These are phyloP conservation scores for Netelia inedita DNA, from an alignment of 2,888 invertebrate genomes.

Conservation along the genomic window DNA sequence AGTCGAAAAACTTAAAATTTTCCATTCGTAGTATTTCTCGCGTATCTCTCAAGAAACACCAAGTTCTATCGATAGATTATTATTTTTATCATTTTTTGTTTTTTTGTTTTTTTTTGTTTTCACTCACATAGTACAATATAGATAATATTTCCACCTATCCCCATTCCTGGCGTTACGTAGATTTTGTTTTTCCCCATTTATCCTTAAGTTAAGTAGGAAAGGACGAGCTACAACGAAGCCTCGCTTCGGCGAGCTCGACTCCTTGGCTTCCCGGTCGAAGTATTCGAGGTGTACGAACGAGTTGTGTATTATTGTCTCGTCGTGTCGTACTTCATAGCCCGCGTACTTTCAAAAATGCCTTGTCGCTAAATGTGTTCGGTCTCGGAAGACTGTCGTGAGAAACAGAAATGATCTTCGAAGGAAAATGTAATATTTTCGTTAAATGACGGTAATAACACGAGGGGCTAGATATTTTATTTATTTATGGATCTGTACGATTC, in stretches of 20 bases:
- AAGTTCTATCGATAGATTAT: constrained; percentile 31
- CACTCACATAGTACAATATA: constrained; percentile 37
- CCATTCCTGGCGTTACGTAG: constrained; percentile 20
- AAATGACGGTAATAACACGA: constrained; percentile 19
- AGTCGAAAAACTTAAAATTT: constrained; percentile 15
- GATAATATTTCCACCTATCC: constrained; percentile 34
- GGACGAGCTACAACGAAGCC: neutral
- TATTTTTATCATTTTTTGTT: constrained; percentile 7
- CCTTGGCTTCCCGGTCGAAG: constrained; percentile 21
- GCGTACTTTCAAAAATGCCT: constrained; percentile 53
- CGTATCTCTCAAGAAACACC: constrained; percentile 49
- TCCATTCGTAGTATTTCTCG: constrained; percentile 51
- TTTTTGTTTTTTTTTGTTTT: neutral
- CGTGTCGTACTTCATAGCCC: constrained; percentile 18
- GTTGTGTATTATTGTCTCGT: neutral
- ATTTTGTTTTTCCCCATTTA: constrained; percentile 20
- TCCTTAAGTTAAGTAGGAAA: constrained; percentile 30
- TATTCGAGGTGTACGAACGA: constrained; percentile 4
- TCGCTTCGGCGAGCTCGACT: constrained; percentile 5
- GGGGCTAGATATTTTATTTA: constrained; percentile 38
- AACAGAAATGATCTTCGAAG: neutral
- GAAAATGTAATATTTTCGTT: constrained; percentile 42
- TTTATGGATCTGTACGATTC: constrained; percentile 6
- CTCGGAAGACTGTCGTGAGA: constrained; percentile 34
- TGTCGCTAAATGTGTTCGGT: constrained; percentile 59